These are phyloP conservation scores for Agriopis leucophaearia DNA, from an alignment of 2,888 invertebrate genomes.

Conservation along the genomic window DNA sequence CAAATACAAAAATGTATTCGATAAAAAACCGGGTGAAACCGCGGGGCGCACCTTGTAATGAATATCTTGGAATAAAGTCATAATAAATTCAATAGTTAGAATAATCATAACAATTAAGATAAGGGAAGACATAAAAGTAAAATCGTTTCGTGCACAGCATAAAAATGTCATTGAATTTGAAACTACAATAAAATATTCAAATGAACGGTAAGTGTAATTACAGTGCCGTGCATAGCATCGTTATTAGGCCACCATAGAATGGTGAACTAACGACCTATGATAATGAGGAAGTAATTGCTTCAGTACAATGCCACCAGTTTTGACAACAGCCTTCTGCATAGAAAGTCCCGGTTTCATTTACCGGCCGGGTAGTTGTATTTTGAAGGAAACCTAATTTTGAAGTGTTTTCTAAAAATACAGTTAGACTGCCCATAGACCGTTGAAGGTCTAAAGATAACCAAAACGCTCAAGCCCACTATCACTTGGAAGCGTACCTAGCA, in stretches of 20 bases:
- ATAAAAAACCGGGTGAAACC: no score
- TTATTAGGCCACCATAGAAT: neutral
- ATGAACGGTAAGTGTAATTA: slow-evolving; percentile 8
- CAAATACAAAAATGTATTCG: no score
- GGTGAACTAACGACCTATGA: neutral
- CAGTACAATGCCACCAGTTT: neutral
- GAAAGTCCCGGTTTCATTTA: no score
- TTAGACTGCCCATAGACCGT: no score
- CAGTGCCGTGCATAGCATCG: neutral
- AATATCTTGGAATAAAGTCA: neutral
- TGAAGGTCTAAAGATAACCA: no score
- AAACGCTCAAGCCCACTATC: no score
- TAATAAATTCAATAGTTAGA: neutral
- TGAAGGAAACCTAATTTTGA: no score
- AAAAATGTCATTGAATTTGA: slow-evolving; percentile 16
- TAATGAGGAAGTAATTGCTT: neutral
- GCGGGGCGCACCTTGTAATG: no score
- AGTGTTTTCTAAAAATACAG: no score
- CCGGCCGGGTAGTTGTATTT: no score
- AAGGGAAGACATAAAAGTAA: slow-evolving; percentile 10
- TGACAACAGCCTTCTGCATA: no score
- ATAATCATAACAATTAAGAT: slow-evolving; percentile 11
- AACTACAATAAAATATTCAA: slow-evolving; percentile 12
- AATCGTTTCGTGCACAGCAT: slow-evolving; percentile 8
- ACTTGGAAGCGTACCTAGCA: no score